Evolutionary conservation across 1,140 invertebrate species (phyloP).

Genomic region (Zeugodacus cucurbitae): DNA sequence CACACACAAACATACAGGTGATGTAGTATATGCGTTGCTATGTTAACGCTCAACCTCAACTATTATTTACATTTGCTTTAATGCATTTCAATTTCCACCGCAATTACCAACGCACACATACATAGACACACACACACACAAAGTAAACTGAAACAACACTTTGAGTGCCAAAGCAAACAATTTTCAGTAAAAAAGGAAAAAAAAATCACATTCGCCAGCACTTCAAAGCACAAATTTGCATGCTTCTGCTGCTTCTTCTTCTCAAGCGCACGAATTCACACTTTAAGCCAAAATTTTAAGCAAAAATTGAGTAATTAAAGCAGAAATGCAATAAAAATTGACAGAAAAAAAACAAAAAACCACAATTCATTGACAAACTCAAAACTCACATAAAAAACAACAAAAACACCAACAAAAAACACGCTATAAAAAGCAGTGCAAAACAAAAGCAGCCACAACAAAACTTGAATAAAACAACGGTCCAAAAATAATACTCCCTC

Average conservation of each 20-base stretch:
- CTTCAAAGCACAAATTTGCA: not conserved
- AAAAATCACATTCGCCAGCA: not conserved
- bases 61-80: not conserved
- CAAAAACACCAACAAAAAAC: not conserved
- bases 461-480: no score
- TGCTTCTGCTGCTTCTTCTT: not conserved
- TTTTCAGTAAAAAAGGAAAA: not conserved
- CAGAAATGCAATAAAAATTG: not conserved
- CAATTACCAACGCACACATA: not conserved
- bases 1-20: not conserved
- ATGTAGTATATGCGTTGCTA: not conserved
- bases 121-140: not conserved
- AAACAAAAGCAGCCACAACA: not conserved
- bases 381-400: no score
- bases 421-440: not conserved
- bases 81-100: not conserved
- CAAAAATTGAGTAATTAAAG: not conserved
- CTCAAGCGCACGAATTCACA: not conserved
- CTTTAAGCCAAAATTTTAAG: not conserved
- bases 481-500: not conserved
- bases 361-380: no score
- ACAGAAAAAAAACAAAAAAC: not conserved
- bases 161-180: not conserved
- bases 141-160: not conserved
- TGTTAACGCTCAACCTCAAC: not conserved